Conservation (phyloP, 2,113 vertebrate species). For the Todiramphus chloris region DNA sequence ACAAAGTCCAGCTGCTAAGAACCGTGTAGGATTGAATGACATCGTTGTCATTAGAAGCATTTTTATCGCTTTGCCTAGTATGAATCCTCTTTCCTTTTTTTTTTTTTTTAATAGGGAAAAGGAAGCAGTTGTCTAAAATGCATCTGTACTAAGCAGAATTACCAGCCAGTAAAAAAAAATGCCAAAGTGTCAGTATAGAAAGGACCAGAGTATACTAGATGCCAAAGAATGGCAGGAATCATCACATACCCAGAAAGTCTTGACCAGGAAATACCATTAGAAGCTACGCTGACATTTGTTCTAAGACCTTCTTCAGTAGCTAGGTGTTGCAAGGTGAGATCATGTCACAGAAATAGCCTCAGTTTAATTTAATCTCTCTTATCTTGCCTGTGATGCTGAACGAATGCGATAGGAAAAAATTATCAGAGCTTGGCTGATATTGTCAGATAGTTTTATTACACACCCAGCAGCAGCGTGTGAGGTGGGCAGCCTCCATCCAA, state of each 20-base stretch:
- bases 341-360: constrained; percentile 37
- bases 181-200: background rate
- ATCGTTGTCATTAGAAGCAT: background rate
- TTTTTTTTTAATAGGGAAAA: no score
- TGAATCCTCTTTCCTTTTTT: background rate
- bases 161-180: background rate
- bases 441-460: background rate
- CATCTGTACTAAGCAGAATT: background rate
- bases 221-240: background rate
- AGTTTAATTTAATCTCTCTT: background rate
- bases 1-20: background rate
- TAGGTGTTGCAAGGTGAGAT: background rate
- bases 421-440: background rate
- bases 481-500: background rate
- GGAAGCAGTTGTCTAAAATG: background rate
- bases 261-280: background rate
- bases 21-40: background rate
- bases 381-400: background rate
- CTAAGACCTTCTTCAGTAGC: background rate
- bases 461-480: fast-evolving
- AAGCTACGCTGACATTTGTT: background rate
- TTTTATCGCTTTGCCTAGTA: background rate
- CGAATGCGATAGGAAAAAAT: background rate
- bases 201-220: background rate
- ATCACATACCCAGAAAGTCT: background rate